Evolutionary conservation across 2,113 vertebrate species (phyloP).

Genomic region (Tichodroma muraria): DNA sequence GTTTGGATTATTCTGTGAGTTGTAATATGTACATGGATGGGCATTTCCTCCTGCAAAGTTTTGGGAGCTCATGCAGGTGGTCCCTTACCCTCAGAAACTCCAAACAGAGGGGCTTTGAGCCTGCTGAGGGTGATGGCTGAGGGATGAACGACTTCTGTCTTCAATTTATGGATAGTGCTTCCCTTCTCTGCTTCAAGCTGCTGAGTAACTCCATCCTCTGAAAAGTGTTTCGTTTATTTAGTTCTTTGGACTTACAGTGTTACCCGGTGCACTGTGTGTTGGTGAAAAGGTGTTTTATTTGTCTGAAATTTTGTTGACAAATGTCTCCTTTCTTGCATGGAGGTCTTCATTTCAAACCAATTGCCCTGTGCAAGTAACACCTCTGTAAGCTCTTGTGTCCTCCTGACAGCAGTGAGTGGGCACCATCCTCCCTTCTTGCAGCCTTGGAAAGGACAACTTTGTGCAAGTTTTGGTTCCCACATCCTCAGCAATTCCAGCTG

Average conservation of each 20-base stretch:
- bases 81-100: neutral
- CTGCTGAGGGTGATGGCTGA: neutral
- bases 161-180: neutral
- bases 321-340: neutral
- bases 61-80: neutral
- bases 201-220: neutral
- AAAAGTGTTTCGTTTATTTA: neutral
- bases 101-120: neutral
- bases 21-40: rapidly evolving
- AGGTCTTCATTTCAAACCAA: neutral
- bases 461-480: neutral
- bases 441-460: neutral
- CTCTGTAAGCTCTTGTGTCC: rapidly evolving
- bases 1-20: neutral
- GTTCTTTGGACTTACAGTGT: neutral
- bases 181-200: neutral
- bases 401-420: neutral
- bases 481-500: neutral
- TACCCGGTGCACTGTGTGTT: neutral
- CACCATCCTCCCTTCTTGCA: neutral
- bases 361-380: neutral
- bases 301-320: neutral
- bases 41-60: neutral
- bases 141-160: neutral
- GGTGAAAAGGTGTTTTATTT: neutral